phyloP scores from a whole-genome alignment of 2,113 vertebrate genomes.

The Picathartes gymnocephalus region DNA sequence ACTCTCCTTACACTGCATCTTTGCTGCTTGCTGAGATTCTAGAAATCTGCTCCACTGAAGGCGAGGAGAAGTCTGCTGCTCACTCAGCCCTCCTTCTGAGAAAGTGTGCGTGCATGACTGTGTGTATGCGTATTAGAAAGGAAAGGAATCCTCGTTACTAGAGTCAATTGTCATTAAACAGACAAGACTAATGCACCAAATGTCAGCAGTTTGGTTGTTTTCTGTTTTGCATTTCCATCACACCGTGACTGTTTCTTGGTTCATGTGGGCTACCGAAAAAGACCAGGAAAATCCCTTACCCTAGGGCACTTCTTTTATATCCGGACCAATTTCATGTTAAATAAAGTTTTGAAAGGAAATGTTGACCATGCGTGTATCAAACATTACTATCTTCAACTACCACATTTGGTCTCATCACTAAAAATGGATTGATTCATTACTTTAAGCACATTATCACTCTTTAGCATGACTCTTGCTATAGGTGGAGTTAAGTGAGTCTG shows the following conservation, averaged over 20 bases:
- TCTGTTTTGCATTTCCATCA: constrained; percentile 53
- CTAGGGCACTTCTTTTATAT: constrained; percentile 29
- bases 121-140: not conserved
- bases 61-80: not conserved
- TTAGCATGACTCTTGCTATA: constrained; percentile 25
- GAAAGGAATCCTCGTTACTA: not conserved
- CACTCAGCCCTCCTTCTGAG: not conserved
- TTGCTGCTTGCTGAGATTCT: constrained; percentile 13
- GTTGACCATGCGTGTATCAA: constrained; percentile 30
- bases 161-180: not conserved
- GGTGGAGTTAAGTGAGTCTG: not conserved
- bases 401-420: constrained; percentile 49
- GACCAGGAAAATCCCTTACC: not conserved
- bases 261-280: not conserved
- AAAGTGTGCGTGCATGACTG: not conserved
- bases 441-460: constrained; percentile 56
- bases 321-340: constrained; percentile 42
- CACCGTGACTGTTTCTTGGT: constrained; percentile 29
- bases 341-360: constrained; percentile 49
- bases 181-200: not conserved
- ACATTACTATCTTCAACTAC: constrained; percentile 36
- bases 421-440: constrained; percentile 48
- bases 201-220: not conserved
- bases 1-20: not conserved
- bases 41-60: constrained; percentile 5